Percentiles rank a stretch among this genome's conserved stretches.
Evolutionary conservation across 2,113 vertebrate genomes (phyloP).

Genomic region (Grammomys surdaster): DNA sequence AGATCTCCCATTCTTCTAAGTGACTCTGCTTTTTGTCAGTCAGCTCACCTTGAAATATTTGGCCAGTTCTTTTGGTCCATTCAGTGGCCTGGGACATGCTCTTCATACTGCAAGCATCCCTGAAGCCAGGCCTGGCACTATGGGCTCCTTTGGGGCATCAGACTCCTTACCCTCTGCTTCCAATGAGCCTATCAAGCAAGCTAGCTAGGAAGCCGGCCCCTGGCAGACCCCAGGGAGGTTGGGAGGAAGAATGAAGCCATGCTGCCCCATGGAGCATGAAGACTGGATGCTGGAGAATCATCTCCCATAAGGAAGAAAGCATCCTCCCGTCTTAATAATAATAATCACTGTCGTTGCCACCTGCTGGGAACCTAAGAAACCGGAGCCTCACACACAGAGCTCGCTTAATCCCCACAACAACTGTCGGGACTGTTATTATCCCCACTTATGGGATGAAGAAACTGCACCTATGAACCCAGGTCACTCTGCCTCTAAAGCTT

Average conservation of each 20-base stretch:
- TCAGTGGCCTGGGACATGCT: neutral
- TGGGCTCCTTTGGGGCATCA: neutral
- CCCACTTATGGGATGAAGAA: conserved; percentile 53
- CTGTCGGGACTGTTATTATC: neutral
- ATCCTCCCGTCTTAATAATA: conserved; percentile 58
- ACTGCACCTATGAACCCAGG: conserved; percentile 12
- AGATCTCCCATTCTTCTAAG: neutral
- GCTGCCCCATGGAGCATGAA: neutral
- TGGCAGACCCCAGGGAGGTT: neutral
- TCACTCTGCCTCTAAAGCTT: neutral
- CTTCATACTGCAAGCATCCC: neutral
- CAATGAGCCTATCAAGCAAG: neutral
- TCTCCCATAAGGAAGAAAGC: conserved; percentile 30
- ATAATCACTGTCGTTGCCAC: neutral
- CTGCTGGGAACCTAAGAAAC: neutral
- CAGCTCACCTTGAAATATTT: neutral
- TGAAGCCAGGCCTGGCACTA: neutral
- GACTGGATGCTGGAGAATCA: neutral
- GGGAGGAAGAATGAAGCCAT: neutral
- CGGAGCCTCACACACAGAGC: neutral
- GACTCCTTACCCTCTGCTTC: neutral
- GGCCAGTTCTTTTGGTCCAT: neutral
- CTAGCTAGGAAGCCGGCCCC: neutral
- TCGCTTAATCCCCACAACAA: neutral
- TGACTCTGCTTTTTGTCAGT: neutral